Conservation (phyloP, 2,797 vertebrate genomes). For the Lacerta agilis region DNA sequence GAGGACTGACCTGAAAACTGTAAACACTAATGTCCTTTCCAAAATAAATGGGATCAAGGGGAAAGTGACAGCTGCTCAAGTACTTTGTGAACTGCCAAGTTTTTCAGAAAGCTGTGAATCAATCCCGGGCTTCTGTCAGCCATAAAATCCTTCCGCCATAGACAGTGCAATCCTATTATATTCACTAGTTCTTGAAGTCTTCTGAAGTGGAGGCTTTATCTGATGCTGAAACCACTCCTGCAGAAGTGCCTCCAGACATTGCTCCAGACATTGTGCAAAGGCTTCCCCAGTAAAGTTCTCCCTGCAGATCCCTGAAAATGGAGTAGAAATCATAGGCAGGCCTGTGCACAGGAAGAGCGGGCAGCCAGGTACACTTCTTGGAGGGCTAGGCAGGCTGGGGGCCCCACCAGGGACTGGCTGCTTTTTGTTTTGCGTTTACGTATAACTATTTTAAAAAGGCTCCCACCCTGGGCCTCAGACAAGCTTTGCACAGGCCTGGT, state of each 20-base stretch:
- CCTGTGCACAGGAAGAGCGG: no score
- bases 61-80: constrained; percentile 32
- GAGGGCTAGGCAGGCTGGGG: no score
- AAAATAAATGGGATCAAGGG: constrained; percentile 44
- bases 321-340: background rate
- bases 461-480: no score
- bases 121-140: background rate
- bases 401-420: no score
- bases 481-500: no score
- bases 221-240: background rate
- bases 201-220: background rate
- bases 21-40: constrained; percentile 34
- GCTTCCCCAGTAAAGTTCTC: background rate
- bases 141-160: background rate
- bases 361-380: no score
- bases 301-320: background rate
- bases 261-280: background rate
- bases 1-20: constrained; percentile 28
- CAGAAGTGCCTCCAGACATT: background rate
- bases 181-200: background rate
- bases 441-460: no score
- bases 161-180: background rate
- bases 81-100: constrained; percentile 16
- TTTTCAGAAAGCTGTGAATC: constrained; percentile 30
- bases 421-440: no score